A percentile compares a stretch with the other conserved stretches of the same genome.
phyloP scores from a whole-genome alignment of 1,140 invertebrate species.

The Eubasilissa regina region DNA sequence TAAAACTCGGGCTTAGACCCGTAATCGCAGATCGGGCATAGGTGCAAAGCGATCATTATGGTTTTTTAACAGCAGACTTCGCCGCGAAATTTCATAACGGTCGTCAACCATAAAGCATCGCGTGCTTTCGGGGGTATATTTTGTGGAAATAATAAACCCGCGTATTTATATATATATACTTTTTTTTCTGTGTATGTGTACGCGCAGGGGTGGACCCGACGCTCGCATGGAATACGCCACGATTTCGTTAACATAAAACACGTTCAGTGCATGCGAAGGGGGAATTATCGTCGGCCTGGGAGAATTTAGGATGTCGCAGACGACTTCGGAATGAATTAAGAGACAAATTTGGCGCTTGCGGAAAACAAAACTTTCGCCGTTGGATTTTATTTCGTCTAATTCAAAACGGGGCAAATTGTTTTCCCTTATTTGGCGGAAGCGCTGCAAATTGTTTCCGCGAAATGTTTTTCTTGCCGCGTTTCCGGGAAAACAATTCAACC shows the following conservation, averaged over 20 bases:
- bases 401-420: too few relatives aligned
- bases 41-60: not conserved
- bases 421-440: too few relatives aligned
- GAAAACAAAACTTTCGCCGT: too few relatives aligned
- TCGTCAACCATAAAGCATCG: slow-evolving; percentile 1
- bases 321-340: not conserved
- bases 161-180: slow-evolving; percentile 1
- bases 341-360: not conserved
- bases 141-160: not conserved
- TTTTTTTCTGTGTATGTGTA: not conserved
- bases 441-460: too few relatives aligned
- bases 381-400: too few relatives aligned
- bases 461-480: too few relatives aligned
- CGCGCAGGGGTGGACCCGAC: too few relatives aligned
- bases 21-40: not conserved
- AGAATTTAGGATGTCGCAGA: not conserved
- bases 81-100: not conserved
- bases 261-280: not conserved
- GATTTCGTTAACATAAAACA: not conserved
- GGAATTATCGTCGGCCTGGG: not conserved
- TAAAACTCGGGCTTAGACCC: not conserved
- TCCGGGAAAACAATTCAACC: too few relatives aligned
- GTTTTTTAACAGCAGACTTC: not conserved
- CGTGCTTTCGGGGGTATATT: not conserved
- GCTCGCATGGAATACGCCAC: too few relatives aligned